Conservation (phyloP, 2,113 vertebrate genomes). For the Ophthalmolycus amberensis region DNA sequence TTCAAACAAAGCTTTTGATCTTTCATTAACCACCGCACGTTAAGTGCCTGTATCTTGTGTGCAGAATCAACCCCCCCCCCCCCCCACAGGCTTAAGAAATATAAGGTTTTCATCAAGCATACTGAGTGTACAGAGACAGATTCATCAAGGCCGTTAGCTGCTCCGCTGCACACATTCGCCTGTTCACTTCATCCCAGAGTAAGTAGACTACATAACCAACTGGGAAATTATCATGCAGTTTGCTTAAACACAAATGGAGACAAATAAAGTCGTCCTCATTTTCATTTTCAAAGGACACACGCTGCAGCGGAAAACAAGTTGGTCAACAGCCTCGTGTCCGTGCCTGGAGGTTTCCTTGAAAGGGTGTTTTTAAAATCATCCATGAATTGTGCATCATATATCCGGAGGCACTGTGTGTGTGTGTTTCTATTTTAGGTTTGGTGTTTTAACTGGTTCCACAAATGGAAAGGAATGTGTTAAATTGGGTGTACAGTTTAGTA, state of each 20-base stretch:
- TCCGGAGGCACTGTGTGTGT: not conserved
- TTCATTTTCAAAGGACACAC: slow-evolving; percentile 68
- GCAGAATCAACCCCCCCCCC: slow-evolving; percentile 59
- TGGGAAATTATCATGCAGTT: slow-evolving; percentile 78
- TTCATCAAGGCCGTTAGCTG: slow-evolving; percentile 80
- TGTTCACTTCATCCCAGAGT: slow-evolving; percentile 72
- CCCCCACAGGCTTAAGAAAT: slow-evolving; percentile 63
- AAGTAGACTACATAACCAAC: slow-evolving; percentile 74
- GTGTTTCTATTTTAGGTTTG: slow-evolving; percentile 3
- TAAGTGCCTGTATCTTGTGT: slow-evolving; percentile 72
- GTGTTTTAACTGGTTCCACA: slow-evolving; percentile 34
- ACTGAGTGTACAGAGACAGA: slow-evolving; percentile 68
- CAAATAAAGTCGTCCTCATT: slow-evolving; percentile 76
- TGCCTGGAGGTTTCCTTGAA: not conserved
- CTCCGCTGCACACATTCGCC: slow-evolving; percentile 65
- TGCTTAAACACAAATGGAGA: slow-evolving; percentile 79
- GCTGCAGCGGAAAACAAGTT: slow-evolving; percentile 43
- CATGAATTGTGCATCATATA: not conserved
- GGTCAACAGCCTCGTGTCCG: slow-evolving; percentile 41
- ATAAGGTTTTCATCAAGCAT: slow-evolving; percentile 72
- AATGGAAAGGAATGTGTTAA: slow-evolving; percentile 45
- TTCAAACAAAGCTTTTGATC: slow-evolving; percentile 59
- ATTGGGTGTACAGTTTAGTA: slow-evolving; percentile 26
- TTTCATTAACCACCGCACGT: slow-evolving; percentile 73
- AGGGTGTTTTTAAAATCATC: slow-evolving; percentile 9